These are phyloP conservation scores for Elephantulus edwardii DNA, from an alignment of 2,113 vertebrate genomes.

Conservation along the genomic window DNA sequence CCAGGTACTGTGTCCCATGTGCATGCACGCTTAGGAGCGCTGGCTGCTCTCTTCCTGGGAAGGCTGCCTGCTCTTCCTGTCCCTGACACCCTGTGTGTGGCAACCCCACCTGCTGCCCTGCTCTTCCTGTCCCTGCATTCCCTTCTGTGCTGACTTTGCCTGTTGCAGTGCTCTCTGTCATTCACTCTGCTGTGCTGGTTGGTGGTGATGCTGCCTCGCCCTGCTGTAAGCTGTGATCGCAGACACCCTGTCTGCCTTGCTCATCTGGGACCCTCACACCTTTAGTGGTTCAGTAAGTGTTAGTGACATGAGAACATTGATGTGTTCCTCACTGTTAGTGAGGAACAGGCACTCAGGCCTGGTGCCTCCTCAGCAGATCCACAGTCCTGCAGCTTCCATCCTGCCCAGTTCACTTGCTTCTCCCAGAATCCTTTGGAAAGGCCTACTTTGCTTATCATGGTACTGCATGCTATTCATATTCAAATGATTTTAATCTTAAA, in stretches of 20 bases:
- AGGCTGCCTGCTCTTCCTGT: not conserved
- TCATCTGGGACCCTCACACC: not conserved
- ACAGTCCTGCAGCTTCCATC: too few species aligned
- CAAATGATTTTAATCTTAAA: too few species aligned
- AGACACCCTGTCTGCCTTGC: not conserved
- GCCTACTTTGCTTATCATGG: not conserved
- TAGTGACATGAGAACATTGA: not conserved
- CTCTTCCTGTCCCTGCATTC: not conserved
- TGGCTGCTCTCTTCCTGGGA: too few species aligned
- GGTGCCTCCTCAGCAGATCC: not conserved
- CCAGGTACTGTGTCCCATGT: too few species aligned
- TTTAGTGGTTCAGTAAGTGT: not conserved
- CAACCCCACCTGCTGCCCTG: rapidly evolving
- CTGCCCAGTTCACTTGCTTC: not conserved
- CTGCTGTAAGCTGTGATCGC: not conserved
- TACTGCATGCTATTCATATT: not conserved
- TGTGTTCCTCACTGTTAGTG: not conserved
- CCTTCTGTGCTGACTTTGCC: too few species aligned
- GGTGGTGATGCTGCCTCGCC: not conserved
- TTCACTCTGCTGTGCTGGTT: too few species aligned
- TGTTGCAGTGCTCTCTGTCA: not conserved
- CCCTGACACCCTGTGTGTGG: not conserved
- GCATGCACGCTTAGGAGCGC: too few species aligned
- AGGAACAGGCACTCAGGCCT: not conserved
- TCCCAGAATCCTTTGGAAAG: not conserved